Conservation (phyloP, 2,888 invertebrate species). For the Cheilosia urbana region DNA sequence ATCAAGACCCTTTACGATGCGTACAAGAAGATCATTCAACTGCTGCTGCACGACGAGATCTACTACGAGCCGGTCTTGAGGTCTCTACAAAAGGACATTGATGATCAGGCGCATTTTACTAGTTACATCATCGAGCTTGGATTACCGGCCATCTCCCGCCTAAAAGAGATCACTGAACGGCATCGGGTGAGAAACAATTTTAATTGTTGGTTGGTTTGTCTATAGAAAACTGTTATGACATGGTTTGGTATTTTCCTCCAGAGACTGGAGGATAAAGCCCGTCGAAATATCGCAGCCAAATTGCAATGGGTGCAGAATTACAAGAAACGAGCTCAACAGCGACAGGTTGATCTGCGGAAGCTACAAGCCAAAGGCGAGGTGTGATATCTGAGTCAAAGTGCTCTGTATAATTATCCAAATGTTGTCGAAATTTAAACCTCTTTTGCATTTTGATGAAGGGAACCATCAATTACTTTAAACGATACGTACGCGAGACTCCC, state of each 20-base stretch:
- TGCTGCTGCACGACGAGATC: constrained; percentile 80
- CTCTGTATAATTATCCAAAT: constrained; percentile 50
- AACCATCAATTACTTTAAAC: constrained; percentile 77
- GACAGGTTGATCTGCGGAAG: constrained; percentile 60
- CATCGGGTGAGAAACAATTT: constrained; percentile 77
- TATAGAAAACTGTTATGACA: constrained; percentile 23
- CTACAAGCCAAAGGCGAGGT: constrained; percentile 75
- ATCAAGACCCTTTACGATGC: constrained; percentile 81
- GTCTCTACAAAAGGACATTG: constrained; percentile 81
- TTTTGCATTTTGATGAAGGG: constrained; percentile 67
- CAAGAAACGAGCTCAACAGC: constrained; percentile 73
- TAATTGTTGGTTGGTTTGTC: constrained; percentile 17
- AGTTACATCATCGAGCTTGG: constrained; percentile 82
- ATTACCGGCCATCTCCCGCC: constrained; percentile 80
- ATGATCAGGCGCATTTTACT: constrained; percentile 82
- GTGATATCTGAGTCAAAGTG: constrained; percentile 41
- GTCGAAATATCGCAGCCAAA: constrained; percentile 79
- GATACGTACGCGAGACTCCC: constrained; percentile 82
- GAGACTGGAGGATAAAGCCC: constrained; percentile 79
- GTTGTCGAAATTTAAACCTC: constrained; percentile 21
- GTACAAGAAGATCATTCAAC: constrained; percentile 81
- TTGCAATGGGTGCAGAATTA: constrained; percentile 78
- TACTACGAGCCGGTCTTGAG: constrained; percentile 82
- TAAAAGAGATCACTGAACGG: constrained; percentile 79
- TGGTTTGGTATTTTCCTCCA: constrained; percentile 52